Percentiles rank a stretch among this genome's conserved stretches.
Conservation (phyloP, 2,113 vertebrate species). For the Callocephalon fimbriatum region DNA sequence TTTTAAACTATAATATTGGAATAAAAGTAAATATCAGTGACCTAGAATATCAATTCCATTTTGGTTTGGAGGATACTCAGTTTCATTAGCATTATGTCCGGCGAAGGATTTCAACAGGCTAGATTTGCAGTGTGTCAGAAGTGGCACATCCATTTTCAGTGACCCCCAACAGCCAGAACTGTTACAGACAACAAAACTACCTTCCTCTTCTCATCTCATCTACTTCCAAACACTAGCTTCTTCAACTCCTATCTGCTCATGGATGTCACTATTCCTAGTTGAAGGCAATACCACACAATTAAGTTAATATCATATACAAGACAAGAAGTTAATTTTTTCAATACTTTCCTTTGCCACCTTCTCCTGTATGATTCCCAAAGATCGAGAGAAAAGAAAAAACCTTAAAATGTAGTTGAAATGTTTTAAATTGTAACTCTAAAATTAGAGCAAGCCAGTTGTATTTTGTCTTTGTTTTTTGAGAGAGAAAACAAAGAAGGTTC, state of each 20-base stretch:
- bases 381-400: neutral
- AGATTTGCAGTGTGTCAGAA: neutral
- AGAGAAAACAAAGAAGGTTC: neutral
- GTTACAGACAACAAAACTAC: neutral
- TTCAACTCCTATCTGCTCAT: neutral
- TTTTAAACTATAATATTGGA: neutral
- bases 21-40: neutral
- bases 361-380: neutral
- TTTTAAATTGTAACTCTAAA: neutral
- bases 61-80: neutral
- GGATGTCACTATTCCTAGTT: neutral
- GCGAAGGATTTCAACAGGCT: neutral
- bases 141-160: neutral
- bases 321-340: neutral
- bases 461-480: neutral
- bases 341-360: neutral
- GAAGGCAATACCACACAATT: neutral
- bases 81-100: neutral
- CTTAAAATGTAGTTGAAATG: neutral
- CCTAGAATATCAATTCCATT: neutral
- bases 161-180: neutral
- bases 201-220: neutral
- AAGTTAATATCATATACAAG: neutral
- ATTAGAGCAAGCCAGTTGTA: accelerated
- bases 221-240: neutral